A percentile compares a stretch with the other conserved stretches of the same genome.
Evolutionary conservation across 2,113 vertebrate genomes (phyloP).

Genomic region (Ceratotherium simum): DNA sequence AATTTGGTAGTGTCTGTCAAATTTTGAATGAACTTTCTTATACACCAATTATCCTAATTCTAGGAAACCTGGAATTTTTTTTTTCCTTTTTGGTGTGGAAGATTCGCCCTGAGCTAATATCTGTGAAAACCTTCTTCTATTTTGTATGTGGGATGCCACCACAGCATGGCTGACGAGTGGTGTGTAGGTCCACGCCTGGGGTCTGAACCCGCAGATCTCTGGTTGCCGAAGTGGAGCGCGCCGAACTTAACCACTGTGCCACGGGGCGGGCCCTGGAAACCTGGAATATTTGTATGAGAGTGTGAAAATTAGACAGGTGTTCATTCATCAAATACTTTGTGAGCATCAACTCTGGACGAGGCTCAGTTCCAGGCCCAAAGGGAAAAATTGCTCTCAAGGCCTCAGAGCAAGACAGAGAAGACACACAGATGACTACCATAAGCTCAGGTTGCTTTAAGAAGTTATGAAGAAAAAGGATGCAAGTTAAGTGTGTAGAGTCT

Average conservation of each 20-base stretch:
- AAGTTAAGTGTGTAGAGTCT: background rate
- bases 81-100: no score
- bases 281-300: background rate
- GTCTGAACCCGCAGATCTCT: no score
- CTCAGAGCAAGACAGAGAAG: background rate
- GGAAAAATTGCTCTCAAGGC: background rate
- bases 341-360: background rate
- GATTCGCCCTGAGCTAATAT: no score
- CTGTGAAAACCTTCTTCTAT: no score
- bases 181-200: no score
- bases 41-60: background rate
- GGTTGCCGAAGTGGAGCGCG: no score
- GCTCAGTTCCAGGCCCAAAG: background rate
- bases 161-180: no score
- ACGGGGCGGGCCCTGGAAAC: background rate
- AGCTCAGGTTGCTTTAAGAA: background rate
- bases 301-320: background rate
- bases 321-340: background rate
- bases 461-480: background rate
- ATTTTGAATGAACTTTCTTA: background rate
- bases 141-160: no score
- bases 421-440: background rate
- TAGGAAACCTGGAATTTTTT: background rate
- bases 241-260: no score
- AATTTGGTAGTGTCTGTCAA: background rate